Evolutionary conservation across 2,888 invertebrate genomes (phyloP), one percentile per base, ranked within the genome.

Genomic region (Sarcophaga variegata): DNA sequence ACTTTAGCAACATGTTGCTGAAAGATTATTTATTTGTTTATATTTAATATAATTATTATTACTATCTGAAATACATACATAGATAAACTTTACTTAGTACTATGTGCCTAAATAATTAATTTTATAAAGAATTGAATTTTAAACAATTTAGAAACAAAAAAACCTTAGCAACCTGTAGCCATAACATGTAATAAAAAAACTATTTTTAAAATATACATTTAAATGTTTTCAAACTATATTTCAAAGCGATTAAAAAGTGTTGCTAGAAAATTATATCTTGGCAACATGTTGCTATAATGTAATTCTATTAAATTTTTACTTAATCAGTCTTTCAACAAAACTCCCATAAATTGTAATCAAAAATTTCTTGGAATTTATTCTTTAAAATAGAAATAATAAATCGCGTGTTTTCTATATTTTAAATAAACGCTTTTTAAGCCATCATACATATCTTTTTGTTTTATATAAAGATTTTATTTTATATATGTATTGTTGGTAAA

Each of bases 371-470:
- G 82, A 85, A 85, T 71, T 77, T 71, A 60, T 54, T 14, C 49
- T 49, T 49, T 49, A 72, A 67, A 76, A 12, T 64, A 80, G 25
- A 80, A 71, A 76, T 80, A 71, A 76, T 80, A 80, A 72, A 80
- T 86, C 76, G 80, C 80, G 83, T 86, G 82, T 80, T 83, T 79
- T 78, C 10, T 67, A 81, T 84, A 84, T 84, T 84, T 81, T 71
- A 81, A 84, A 37, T 84, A 84, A 84, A 79, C 64, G 79, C 14
- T 62, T 82, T 85, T 82, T 49, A 72, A 81, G 71, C 80, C 79
- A 86, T 83, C 83, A 85, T 77, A 14, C 54, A 22, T 67, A 69
- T 84, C 72, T 81, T 77, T 74, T 54, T 59, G 14, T 25, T 54
- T 45, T 12, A 17, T 47, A 49, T n/a, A 27, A 22, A 22, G 27